A percentile compares a stretch with the other conserved stretches of the same genome.
Evolutionary conservation across 2,113 vertebrate genomes (phyloP).

Genomic region (Bolborhynchus lineola): DNA sequence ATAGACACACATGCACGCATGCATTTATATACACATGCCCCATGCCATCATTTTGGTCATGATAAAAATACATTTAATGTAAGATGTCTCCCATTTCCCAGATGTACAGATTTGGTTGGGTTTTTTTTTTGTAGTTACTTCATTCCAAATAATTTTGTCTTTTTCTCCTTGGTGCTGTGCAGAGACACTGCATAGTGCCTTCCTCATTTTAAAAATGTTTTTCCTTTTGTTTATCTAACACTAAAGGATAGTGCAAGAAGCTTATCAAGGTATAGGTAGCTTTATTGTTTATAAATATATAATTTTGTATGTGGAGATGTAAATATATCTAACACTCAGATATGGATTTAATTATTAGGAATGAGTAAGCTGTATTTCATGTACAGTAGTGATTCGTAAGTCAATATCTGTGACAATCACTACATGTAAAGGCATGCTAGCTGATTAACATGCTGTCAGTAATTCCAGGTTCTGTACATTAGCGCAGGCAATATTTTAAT

Average conservation of each 20-base stretch:
- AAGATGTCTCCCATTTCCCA: background rate
- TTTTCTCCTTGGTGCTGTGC: background rate
- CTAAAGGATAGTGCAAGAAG: background rate
- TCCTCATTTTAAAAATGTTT: background rate
- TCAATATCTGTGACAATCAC: constrained; percentile 32
- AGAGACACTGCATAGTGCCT: background rate
- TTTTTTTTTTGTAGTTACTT: background rate
- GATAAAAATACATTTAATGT: background rate
- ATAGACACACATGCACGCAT: background rate
- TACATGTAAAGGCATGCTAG: background rate
- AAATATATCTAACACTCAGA: background rate
- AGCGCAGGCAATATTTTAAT: constrained; percentile 32
- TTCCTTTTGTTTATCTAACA: background rate
- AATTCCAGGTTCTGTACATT: constrained; percentile 37
- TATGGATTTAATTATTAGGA: background rate
- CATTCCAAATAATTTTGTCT: background rate
- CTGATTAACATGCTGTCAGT: background rate
- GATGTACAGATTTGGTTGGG: background rate
- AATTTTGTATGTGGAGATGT: background rate
- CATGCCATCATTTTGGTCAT: background rate
- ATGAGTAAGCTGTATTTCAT: background rate
- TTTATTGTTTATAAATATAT: background rate
- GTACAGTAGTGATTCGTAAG: background rate
- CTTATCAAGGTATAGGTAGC: background rate
- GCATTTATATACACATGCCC: background rate